Conservation (phyloP, 2,797 vertebrate genomes). For the Halcyon smyrnensis region DNA sequence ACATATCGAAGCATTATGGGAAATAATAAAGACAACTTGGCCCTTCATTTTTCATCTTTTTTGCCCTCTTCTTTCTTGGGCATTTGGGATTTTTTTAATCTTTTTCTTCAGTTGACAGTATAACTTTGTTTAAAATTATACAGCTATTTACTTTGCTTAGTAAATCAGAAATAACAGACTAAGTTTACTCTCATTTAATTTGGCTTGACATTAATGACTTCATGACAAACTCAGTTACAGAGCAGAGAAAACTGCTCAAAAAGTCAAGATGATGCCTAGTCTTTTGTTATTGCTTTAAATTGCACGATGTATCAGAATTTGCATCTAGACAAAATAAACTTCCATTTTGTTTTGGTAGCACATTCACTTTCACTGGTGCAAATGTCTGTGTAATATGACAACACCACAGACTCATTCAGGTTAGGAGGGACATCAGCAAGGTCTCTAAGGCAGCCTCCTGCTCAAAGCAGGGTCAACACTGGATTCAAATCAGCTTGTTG, state of each 20-base stretch:
- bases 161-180: neutral
- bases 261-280: neutral
- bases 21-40: neutral
- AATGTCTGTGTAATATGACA: neutral
- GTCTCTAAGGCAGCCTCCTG: neutral
- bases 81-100: fast-evolving
- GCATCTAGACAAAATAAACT: neutral
- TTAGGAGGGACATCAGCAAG: neutral
- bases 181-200: neutral
- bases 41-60: neutral
- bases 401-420: neutral
- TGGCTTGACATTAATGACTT: neutral
- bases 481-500: neutral
- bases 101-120: neutral
- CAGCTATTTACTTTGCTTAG: neutral
- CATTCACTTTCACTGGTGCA: neutral
- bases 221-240: neutral
- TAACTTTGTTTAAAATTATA: neutral
- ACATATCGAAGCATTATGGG: neutral
- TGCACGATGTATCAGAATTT: neutral
- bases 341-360: neutral
- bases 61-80: neutral
- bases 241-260: neutral
- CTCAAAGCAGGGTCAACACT: neutral
- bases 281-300: neutral